Conservation (phyloP, 2,797 vertebrate genomes). For the Dendrocincla fuliginosa region DNA sequence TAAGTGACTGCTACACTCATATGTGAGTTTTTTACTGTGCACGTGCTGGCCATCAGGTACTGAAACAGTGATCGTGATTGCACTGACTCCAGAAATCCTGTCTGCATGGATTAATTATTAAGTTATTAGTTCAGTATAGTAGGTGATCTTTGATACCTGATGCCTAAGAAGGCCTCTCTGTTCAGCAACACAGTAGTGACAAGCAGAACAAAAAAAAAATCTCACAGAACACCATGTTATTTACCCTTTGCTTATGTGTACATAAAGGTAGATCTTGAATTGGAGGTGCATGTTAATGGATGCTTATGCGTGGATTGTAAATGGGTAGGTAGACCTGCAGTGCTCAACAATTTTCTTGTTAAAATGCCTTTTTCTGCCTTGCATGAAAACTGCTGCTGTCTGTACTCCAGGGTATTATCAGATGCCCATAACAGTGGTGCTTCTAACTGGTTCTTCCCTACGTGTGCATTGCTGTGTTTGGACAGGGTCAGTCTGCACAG, state of each 20-base stretch:
- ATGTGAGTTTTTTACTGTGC: background rate
- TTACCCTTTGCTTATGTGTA: background rate
- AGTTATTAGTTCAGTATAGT: background rate
- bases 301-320: background rate
- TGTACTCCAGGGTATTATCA: background rate
- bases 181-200: background rate
- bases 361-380: background rate
- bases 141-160: background rate
- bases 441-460: background rate
- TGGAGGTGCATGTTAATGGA: background rate
- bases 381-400: rapidly evolving
- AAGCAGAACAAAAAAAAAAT: background rate
- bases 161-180: background rate
- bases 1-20: rapidly evolving
- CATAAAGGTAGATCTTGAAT: background rate
- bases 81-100: background rate
- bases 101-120: background rate
- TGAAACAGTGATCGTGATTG: background rate
- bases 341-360: background rate
- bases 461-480: rapidly evolving
- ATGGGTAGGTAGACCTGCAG: background rate
- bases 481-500: background rate
- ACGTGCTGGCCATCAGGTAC: background rate
- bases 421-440: background rate
- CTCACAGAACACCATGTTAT: background rate